phyloP scores from a whole-genome alignment of 2,113 vertebrate species.

The Panthera leo region DNA sequence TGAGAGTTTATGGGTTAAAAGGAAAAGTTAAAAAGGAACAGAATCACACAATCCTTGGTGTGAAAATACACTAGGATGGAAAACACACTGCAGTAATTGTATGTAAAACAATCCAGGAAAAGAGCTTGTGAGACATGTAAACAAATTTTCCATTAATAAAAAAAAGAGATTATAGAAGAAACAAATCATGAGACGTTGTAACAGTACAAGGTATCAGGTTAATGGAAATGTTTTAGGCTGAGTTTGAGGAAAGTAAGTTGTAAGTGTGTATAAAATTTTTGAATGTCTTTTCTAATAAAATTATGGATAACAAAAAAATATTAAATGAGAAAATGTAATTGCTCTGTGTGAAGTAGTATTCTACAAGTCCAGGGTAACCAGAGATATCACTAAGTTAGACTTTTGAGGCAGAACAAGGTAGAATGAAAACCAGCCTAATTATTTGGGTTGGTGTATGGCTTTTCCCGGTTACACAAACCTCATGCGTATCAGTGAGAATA shows the following conservation, averaged over 20 bases:
- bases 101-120: not conserved
- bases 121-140: not conserved
- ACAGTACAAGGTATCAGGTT: not conserved
- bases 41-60: not conserved
- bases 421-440: not conserved
- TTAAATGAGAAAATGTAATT: constrained; percentile 19
- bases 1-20: not conserved
- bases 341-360: not conserved
- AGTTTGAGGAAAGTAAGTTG: not conserved
- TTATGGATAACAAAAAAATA: constrained; percentile 29
- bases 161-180: not conserved
- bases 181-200: not conserved
- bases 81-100: not conserved
- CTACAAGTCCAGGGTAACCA: not conserved
- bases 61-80: not conserved
- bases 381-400: constrained; percentile 5
- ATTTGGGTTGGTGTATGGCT: not conserved
- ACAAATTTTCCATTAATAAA: not conserved
- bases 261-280: not conserved
- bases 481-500: not conserved
- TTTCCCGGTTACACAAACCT: not conserved
- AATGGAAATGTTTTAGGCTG: constrained; percentile 11
- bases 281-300: constrained; percentile 40
- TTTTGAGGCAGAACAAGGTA: not conserved
- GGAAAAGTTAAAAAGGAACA: not conserved